These are phyloP conservation scores for Pogonomyrmex californicus DNA, from an alignment of 1,140 invertebrate species.

Conservation along the genomic window DNA sequence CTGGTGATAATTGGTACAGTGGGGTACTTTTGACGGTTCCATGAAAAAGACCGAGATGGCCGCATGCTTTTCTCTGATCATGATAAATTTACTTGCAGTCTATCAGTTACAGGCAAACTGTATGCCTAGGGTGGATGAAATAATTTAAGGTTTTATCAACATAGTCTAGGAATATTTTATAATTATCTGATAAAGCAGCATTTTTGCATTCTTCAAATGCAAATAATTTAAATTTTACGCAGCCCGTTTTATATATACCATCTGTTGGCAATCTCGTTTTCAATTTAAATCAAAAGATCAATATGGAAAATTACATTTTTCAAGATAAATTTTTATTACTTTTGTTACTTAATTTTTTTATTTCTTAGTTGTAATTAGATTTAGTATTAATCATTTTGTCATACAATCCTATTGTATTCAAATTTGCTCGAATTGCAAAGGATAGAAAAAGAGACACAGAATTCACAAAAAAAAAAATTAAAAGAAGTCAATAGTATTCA, in stretches of 20 bases:
- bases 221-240: background rate
- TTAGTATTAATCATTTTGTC: too few species aligned
- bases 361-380: background rate
- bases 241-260: background rate
- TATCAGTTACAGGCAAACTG: constrained; percentile 25
- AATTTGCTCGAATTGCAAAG: too few species aligned
- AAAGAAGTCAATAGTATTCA: too few species aligned
- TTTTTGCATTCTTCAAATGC: background rate
- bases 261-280: constrained; percentile 26
- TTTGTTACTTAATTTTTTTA: background rate
- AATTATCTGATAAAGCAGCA: constrained; percentile 29
- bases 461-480: too few species aligned
- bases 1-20: too few species aligned
- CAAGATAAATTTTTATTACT: background rate
- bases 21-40: too few species aligned
- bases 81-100: background rate
- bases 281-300: background rate
- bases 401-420: too few species aligned
- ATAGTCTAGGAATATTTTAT: background rate
- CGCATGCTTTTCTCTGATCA: too few species aligned
- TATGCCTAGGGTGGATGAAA: background rate
- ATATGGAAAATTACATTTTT: background rate
- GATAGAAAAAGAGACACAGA: too few species aligned
- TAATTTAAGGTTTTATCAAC: background rate
- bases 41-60: too few species aligned